phyloP scores from a whole-genome alignment of 2,113 vertebrate species.

The Agapornis roseicollis region DNA sequence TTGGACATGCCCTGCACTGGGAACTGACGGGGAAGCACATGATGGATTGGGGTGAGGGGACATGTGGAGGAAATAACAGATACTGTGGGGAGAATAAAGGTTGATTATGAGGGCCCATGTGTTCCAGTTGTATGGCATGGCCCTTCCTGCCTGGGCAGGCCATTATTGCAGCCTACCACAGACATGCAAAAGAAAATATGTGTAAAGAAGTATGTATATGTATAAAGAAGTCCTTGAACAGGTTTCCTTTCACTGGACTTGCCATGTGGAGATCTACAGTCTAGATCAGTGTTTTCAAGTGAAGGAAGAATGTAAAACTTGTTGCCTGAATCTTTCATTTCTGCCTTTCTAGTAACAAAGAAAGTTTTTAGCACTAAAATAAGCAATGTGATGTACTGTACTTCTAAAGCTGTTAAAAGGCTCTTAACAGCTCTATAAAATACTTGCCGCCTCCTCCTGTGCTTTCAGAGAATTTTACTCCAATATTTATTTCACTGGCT shows the following conservation, averaged over 20 bases:
- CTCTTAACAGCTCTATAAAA: conserved; percentile 73
- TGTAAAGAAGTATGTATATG: not conserved
- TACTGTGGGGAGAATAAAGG: not conserved
- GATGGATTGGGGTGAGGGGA: not conserved
- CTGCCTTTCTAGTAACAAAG: conserved; percentile 44
- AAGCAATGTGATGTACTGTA: conserved; percentile 56
- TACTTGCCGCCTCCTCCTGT: conserved; percentile 61
- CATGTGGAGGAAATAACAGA: not conserved
- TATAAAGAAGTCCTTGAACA: not conserved
- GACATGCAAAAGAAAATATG: not conserved
- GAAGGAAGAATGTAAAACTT: not conserved
- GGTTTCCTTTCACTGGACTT: not conserved
- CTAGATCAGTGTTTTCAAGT: not conserved
- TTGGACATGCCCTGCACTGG: not conserved
- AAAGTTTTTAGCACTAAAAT: conserved; percentile 65
- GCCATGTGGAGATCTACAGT: not conserved
- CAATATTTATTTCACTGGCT: conserved; percentile 68
- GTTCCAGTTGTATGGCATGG: not conserved
- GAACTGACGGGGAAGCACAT: not conserved
- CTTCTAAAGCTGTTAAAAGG: conserved; percentile 71
- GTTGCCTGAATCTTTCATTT: not conserved
- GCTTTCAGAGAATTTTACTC: conserved; percentile 64
- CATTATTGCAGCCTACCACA: not conserved
- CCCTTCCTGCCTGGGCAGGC: not conserved
- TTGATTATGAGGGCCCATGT: not conserved